Evolutionary conservation across 2,113 vertebrate species (phyloP), one percentile per base, ranked within the genome.

Genomic region (Ophiodon elongatus): DNA sequence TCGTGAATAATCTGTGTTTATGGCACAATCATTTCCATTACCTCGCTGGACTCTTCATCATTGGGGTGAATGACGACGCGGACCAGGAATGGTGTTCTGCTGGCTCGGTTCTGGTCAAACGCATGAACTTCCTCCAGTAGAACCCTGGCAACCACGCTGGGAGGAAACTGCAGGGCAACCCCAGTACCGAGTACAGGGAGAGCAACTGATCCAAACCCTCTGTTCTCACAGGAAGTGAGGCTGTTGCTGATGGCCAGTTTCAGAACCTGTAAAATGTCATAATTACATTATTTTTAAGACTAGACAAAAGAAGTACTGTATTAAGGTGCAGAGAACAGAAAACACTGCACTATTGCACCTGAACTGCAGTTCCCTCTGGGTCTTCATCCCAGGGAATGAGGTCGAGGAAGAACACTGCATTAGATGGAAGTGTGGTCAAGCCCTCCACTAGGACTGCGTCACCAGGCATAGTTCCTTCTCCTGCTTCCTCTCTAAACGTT

Each of bases 141-240:
- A 43, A 89, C 82, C 23, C 5, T 75, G 15, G 85, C 83, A 2
- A 81, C 91, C 57, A 90, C 19, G 0, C 39, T 47, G 39, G 21
- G 35, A 25, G 91, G 92, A 66, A 94, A 92, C 14, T 35, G 1
- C 8, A 94, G 73, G 8, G 69, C 80, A 3, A 50, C 17, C 1
- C 92, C 93, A 27, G 75, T 50, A 5, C 94, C 94, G 0, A 94
- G 69, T 2, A 86, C 56, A 4, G 94, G 91, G 29, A 94, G 10
- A 15, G 93, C 79, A 0, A 88, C 76, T 2, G 90, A 94, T 29
- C n/a, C 17, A 29, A 92, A 89, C 7, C 77, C 83, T 56, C 25
- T 71, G 0, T 15, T 21, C 13, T 85, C 86, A 74, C 93, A 94
- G 4, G 41, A 76, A 19, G 81, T 54, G 5, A 94, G 73, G 56